Conservation (phyloP, 1,140 invertebrate species). For the Doryteuthis pealeii region DNA sequence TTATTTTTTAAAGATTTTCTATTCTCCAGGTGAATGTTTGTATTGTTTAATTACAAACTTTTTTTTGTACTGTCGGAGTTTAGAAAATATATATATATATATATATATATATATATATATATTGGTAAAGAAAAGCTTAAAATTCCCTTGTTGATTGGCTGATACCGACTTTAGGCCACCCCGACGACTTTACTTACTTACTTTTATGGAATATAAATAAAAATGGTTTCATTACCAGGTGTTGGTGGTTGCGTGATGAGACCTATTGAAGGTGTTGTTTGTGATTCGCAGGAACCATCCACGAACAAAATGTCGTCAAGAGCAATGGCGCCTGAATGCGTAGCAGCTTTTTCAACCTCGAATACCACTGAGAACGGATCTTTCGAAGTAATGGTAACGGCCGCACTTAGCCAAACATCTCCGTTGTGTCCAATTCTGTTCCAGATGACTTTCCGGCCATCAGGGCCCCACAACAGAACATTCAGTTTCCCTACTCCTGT, state of each 20-base stretch:
- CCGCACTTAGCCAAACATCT: not conserved
- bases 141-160: no score
- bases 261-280: not conserved
- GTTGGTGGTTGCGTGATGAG: not conserved
- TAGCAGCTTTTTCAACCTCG: constrained; percentile 40
- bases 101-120: no score
- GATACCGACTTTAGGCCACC: no score
- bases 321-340: constrained; percentile 69
- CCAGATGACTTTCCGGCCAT: not conserved
- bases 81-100: no score
- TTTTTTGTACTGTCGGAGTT: no score
- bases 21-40: no score
- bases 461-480: not conserved
- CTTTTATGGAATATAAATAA: not conserved
- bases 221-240: not conserved
- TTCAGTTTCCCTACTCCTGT: not conserved
- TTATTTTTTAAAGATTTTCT: no score
- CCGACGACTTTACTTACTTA: no score
- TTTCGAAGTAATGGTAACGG: not conserved
- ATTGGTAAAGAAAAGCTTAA: no score
- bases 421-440: not conserved
- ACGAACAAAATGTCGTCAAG: constrained; percentile 69
- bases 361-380: constrained; percentile 19
- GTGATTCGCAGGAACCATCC: constrained; percentile 21
- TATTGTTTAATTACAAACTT: no score